Evolutionary conservation across 2,113 vertebrate species (phyloP).

Genomic region (Zosterops pallidus): DNA sequence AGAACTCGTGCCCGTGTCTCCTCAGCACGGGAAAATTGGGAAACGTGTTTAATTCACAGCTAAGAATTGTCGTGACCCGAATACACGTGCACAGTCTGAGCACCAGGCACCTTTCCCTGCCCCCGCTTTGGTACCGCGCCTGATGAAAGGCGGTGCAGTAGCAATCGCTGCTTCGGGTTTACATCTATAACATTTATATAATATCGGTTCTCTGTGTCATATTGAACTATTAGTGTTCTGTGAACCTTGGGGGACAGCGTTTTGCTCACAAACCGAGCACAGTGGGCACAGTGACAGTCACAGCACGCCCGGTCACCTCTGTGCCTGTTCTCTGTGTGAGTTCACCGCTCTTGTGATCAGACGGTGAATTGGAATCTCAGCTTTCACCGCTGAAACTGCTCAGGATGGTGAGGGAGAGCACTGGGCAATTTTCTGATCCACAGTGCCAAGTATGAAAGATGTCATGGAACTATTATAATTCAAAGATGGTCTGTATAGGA

Average conservation of each 20-base stretch:
- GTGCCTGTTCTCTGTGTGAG: background rate
- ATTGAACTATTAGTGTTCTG: accelerated
- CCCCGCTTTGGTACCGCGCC: accelerated
- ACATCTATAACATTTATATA: accelerated
- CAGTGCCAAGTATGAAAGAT: background rate
- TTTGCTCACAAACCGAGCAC: background rate
- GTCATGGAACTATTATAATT: accelerated
- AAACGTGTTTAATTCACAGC: background rate
- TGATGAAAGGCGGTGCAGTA: background rate
- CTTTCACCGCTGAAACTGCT: background rate
- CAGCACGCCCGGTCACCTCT: background rate
- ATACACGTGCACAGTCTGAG: background rate
- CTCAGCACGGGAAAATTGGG: accelerated
- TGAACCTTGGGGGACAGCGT: background rate
- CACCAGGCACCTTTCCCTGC: background rate
- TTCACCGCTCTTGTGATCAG: background rate
- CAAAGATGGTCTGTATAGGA: background rate
- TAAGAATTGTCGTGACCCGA: background rate
- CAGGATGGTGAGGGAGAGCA: background rate
- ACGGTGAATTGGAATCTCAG: background rate
- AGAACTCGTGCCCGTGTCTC: background rate
- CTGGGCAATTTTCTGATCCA: background rate
- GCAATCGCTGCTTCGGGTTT: background rate
- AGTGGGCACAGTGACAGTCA: background rate
- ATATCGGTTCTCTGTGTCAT: accelerated